Percentiles rank a stretch among this genome's conserved stretches.
phyloP scores from a whole-genome alignment of 2,797 vertebrate species.

The Pangasius mekongensis region DNA sequence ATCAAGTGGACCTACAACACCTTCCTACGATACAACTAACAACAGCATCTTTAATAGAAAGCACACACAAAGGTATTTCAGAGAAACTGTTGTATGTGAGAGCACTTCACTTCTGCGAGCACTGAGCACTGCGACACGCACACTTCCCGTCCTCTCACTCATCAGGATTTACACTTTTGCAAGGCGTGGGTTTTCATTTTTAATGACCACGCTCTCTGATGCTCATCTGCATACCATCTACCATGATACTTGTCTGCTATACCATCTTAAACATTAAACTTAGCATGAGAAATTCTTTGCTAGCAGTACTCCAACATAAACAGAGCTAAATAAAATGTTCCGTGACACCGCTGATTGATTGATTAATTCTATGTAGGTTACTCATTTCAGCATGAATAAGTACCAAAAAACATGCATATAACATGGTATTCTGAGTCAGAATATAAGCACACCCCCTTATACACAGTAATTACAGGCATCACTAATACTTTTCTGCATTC shows the following conservation, averaged over 20 bases:
- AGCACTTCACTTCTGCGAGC: too few relatives aligned
- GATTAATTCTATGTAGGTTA: not conserved
- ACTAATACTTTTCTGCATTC: not conserved
- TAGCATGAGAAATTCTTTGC: not conserved
- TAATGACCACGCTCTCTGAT: not conserved
- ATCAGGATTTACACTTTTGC: not conserved
- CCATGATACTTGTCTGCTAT: not conserved
- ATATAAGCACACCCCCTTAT: not conserved
- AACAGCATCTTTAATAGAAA: not conserved
- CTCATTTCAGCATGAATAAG: not conserved
- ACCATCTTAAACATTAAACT: not conserved
- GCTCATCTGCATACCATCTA: not conserved
- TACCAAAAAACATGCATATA: not conserved
- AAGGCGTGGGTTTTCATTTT: not conserved
- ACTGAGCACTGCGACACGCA: not conserved
- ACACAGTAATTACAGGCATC: not conserved
- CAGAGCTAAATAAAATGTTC: not conserved
- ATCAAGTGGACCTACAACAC: not conserved
- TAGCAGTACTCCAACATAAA: not conserved
- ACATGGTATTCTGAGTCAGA: not conserved
- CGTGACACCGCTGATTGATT: not conserved
- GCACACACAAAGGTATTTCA: not conserved
- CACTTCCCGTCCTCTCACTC: not conserved
- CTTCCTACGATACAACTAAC: not conserved
- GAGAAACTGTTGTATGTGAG: not conserved